phyloP scores from a whole-genome alignment of 2,888 invertebrate species.

The Nesidiocoris tenuis region DNA sequence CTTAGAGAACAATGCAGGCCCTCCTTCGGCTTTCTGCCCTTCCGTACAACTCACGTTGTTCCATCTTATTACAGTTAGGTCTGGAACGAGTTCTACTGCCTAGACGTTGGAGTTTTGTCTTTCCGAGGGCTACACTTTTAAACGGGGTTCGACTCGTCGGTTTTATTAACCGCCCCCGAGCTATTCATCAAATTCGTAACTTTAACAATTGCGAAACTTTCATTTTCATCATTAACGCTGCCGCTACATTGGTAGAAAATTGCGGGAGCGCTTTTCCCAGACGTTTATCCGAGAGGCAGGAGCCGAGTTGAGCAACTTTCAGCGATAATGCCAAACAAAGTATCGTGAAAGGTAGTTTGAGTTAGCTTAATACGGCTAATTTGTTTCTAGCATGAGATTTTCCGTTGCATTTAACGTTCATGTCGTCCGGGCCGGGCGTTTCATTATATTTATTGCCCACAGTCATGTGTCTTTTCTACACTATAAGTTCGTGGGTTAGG shows the following conservation, averaged over 20 bases:
- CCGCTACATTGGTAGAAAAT: slow-evolving; percentile 4
- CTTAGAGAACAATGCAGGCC: slow-evolving; percentile 26
- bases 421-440: background rate
- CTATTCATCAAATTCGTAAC: slow-evolving; percentile 26
- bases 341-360: background rate
- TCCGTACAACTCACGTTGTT: background rate
- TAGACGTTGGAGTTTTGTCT: background rate
- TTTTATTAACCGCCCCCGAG: slow-evolving; percentile 35
- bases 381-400: slow-evolving; percentile 1
- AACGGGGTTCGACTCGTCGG: slow-evolving; percentile 5
- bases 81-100: background rate
- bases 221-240: slow-evolving; percentile 16
- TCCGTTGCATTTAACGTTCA: background rate
- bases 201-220: slow-evolving; percentile 11
- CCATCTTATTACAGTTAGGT: background rate
- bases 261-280: background rate
- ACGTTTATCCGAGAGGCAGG: background rate
- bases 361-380: background rate
- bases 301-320: slow-evolving; percentile 8
- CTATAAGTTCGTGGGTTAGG: background rate
- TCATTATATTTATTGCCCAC: background rate
- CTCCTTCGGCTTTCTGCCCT: background rate
- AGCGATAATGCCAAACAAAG: background rate
- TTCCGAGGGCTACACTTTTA: background rate
- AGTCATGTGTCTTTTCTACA: background rate